Evolutionary conservation across 2,797 vertebrate genomes (phyloP), one percentile per base, ranked within the genome.

Genomic region (Sorex maritimensis): DNA sequence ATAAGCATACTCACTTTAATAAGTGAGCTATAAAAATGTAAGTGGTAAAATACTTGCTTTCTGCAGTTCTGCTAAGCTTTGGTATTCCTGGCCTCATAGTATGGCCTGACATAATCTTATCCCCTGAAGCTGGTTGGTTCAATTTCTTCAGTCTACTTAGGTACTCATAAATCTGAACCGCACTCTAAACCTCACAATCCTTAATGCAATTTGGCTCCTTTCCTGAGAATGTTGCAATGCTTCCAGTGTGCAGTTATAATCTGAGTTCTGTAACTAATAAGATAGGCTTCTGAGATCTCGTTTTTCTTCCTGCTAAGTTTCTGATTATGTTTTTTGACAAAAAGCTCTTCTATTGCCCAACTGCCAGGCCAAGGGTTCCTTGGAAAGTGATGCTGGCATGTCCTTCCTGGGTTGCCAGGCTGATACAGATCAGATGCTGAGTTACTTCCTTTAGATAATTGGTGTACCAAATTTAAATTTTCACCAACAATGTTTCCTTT

Each of bases 161-260:
- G 77, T 69, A 90, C 30, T 92, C 14, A 9, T 81, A 44, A 2
- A 68, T 84, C 77, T 78, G 81, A 72, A 17, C 14, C 88, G 23
- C 6, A 30, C 11, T 52, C 52, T 63, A 7, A 81, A 58, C 6
- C 88, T 14, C n/a, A 81, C 21, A 91, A 5, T 8, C 28, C 7
- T 68, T 26, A 0, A 49, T 58, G 21, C 68, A 14, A 26, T 58
- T 61, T 67, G 82, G 41, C 9, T 4, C 63, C 2, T 65, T 81
- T 71, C 67, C 78, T 88, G 67, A 81, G 28, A 8, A 0, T 58
- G 8, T 72, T 34, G 26, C n/a, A 11, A 11, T 34, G 23, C 13
- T 80, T 55, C 52, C n/a, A 72, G 80, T 58, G 67, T 68, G 49
- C 28, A 85, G 26, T 30, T 52, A 34, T 10, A n/a, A 0, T 21